phyloP scores from a whole-genome alignment of 2,797 vertebrate genomes.

The Leptodactylus fallax region DNA sequence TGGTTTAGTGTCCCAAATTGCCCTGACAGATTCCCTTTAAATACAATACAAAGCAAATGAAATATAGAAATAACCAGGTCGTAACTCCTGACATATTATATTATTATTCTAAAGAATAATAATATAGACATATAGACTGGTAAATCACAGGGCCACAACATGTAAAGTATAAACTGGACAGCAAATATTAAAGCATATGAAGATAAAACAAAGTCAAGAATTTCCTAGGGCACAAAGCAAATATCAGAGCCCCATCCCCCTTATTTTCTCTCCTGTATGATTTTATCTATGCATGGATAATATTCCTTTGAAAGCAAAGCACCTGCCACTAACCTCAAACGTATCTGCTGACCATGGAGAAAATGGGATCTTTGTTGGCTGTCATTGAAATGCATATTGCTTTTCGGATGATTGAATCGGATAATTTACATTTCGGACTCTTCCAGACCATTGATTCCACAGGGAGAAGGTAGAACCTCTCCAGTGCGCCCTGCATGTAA shows the following conservation, averaged over 20 bases:
- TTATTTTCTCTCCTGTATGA: neutral
- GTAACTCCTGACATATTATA: too few species aligned
- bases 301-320: neutral
- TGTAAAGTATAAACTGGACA: neutral
- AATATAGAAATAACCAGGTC: neutral
- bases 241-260: neutral
- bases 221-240: neutral
- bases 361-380: slow-evolving; percentile 9
- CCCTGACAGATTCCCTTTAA: too few species aligned
- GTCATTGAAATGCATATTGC: slow-evolving; percentile 38
- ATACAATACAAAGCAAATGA: neutral
- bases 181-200: neutral
- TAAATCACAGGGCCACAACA: neutral
- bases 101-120: too few species aligned
- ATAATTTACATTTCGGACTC: slow-evolving; percentile 48
- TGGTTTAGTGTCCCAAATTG: too few species aligned
- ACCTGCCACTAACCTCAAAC: slow-evolving; percentile 28
- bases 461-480: slow-evolving; percentile 1
- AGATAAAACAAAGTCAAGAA: neutral
- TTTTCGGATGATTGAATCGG: slow-evolving; percentile 34
- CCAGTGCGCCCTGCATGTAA: slow-evolving; percentile 19
- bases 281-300: slow-evolving; percentile 33
- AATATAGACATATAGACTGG: neutral
- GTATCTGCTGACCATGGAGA: slow-evolving; percentile 27
- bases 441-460: slow-evolving; percentile 33